Evolutionary conservation across 2,888 invertebrate genomes (phyloP).

Genomic region (Empis livida): DNA sequence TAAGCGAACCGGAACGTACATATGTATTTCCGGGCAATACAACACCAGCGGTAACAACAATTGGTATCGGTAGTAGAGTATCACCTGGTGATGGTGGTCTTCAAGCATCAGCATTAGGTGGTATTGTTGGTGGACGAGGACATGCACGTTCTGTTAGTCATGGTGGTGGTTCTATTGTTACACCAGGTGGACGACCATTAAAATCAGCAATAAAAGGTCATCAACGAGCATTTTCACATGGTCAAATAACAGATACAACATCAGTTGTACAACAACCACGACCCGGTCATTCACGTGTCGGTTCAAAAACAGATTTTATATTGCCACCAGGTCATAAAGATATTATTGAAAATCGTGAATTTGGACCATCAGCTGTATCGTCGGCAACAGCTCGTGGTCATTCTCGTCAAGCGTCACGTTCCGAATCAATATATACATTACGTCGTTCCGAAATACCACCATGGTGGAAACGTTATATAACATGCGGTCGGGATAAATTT

Average conservation of each 20-base stretch:
- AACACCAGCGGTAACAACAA: conserved; percentile 12
- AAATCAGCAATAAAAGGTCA: conserved; percentile 63
- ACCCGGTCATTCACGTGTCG: conserved; percentile 63
- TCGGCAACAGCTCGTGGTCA: conserved; percentile 50
- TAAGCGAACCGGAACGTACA: conserved; percentile 30
- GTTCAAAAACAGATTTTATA: conserved; percentile 80
- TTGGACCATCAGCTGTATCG: conserved; percentile 32
- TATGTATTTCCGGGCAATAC: conserved; percentile 29
- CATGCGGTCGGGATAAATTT: conserved; percentile 48
- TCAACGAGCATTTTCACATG: conserved; percentile 76
- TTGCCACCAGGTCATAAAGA: conserved; percentile 78
- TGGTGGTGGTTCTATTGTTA: conserved; percentile 50
- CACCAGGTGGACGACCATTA: conserved; percentile 48
- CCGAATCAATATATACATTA: conserved; percentile 81
- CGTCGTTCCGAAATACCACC: conserved; percentile 59
- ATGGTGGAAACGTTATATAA: conserved; percentile 53
- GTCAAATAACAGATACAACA: conserved; percentile 57
- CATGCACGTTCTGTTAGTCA: conserved; percentile 78
- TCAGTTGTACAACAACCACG: conserved; percentile 31
- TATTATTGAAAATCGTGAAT: conserved; percentile 50
- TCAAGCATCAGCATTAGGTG: neutral
- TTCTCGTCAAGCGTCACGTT: conserved; percentile 77
- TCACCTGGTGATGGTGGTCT: neutral
- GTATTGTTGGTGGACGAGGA: conserved; percentile 31
- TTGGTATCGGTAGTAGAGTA: conserved; percentile 15